phyloP scores from a whole-genome alignment of 2,888 invertebrate species.

The Paralinhomoeus sp. region DNA sequence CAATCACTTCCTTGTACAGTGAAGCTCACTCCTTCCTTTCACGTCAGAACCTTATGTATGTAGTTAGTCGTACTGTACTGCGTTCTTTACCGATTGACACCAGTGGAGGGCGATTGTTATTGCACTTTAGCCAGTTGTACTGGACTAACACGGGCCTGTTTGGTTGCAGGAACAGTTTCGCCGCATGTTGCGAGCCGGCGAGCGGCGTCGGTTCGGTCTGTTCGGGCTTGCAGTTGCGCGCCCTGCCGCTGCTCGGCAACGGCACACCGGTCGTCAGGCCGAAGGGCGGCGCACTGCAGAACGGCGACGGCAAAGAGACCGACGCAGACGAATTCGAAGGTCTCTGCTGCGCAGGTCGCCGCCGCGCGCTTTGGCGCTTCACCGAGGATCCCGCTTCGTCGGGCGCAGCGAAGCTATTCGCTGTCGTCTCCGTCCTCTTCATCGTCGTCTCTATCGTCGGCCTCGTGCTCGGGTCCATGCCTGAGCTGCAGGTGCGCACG shows the following conservation, averaged over 20 bases:
- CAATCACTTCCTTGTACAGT: no score
- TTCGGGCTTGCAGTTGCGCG: not conserved
- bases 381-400: not conserved
- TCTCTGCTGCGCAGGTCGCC: not conserved
- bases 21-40: no score
- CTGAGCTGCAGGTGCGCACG: constrained; percentile 1
- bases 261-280: not conserved
- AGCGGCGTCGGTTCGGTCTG: no score
- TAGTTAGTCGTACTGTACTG: no score
- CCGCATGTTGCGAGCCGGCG: no score
- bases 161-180: no score
- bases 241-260: no score
- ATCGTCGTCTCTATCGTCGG: not conserved
- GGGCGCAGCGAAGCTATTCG: not conserved
- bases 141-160: no score
- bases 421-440: not conserved
- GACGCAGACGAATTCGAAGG: not conserved
- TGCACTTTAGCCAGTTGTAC: no score
- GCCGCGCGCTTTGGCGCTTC: not conserved
- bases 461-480: constrained; percentile 2
- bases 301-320: not conserved
- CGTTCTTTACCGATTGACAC: no score
- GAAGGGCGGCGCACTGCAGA: not conserved
- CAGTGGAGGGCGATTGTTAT: no score
- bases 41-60: no score